A percentile compares a stretch with the other conserved stretches of the same genome.
Conservation (phyloP, 1,140 invertebrate species). For the Lepidostoma basale region DNA sequence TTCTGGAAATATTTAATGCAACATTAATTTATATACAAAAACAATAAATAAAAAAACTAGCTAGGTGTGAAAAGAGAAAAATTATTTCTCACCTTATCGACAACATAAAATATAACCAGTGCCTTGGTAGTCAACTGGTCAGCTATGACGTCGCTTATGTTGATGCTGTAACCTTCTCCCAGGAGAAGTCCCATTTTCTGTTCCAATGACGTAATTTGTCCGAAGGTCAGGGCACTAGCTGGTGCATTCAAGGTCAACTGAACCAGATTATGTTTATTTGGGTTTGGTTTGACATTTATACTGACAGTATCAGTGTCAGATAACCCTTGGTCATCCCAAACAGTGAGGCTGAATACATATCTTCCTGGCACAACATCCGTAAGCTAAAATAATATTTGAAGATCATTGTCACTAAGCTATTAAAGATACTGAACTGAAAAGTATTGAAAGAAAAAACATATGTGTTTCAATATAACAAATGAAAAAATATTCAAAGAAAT, state of each 20-base stretch:
- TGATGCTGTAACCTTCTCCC: constrained; percentile 69
- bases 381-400: constrained; percentile 66
- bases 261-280: constrained; percentile 74
- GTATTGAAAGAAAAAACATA: too few relatives aligned
- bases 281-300: constrained; percentile 84
- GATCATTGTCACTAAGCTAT: too few relatives aligned
- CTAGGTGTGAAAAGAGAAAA: background rate
- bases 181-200: constrained; percentile 77
- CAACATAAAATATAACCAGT: constrained; percentile 58
- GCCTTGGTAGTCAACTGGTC: constrained; percentile 63
- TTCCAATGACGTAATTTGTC: constrained; percentile 75
- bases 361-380: constrained; percentile 83
- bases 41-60: background rate
- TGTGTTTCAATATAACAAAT: too few relatives aligned
- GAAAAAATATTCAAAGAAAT: too few relatives aligned
- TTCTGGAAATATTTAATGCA: constrained; percentile 49
- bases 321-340: constrained; percentile 87
- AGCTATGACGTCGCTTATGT: constrained; percentile 66
- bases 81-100: constrained; percentile 51
- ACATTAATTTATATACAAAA: background rate
- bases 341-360: constrained; percentile 87
- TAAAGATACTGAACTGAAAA: too few relatives aligned
- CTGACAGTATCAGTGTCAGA: constrained; percentile 80
- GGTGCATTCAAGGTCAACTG: constrained; percentile 80
- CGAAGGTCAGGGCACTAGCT: constrained; percentile 73